A percentile compares a stretch with the other conserved stretches of the same genome.
These are phyloP conservation scores for Trissolcus basalis DNA, from an alignment of 1,140 invertebrate genomes.

Conservation along the genomic window DNA sequence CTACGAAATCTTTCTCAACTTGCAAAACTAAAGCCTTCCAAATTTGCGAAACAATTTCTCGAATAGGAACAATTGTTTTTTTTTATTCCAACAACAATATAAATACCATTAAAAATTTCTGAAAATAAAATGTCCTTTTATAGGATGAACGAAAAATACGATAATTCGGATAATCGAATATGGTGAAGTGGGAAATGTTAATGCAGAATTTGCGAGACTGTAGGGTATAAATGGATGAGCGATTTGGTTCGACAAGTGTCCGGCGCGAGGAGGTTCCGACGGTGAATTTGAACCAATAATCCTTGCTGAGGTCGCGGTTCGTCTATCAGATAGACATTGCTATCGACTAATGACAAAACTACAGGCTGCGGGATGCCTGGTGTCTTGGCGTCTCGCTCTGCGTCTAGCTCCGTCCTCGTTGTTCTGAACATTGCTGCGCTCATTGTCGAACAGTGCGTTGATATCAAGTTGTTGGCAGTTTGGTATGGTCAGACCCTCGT, in stretches of 20 bases:
- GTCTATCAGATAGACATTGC: conserved; percentile 70
- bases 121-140: no score
- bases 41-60: no score
- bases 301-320: conserved; percentile 66
- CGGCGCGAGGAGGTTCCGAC: conserved; percentile 53
- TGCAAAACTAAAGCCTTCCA: no score
- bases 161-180: no score
- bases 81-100: no score
- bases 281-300: conserved; percentile 75
- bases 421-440: conserved; percentile 18
- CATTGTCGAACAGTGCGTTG: conserved; percentile 55
- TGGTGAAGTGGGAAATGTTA: no score
- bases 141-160: no score
- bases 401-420: conserved; percentile 20
- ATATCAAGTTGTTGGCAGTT: conserved; percentile 74
- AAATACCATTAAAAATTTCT: no score
- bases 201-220: no score
- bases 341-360: conserved; percentile 77
- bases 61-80: no score
- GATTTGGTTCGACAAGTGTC: conserved; percentile 45
- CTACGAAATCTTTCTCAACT: no score
- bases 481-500: conserved; percentile 69
- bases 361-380: conserved; percentile 70
- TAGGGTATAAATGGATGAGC: no score
- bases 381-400: conserved; percentile 19